Percentiles rank a stretch among this genome's conserved stretches.
phyloP scores from a whole-genome alignment of 1,140 invertebrate genomes.

The Macrobrachium rosenbergii region DNA sequence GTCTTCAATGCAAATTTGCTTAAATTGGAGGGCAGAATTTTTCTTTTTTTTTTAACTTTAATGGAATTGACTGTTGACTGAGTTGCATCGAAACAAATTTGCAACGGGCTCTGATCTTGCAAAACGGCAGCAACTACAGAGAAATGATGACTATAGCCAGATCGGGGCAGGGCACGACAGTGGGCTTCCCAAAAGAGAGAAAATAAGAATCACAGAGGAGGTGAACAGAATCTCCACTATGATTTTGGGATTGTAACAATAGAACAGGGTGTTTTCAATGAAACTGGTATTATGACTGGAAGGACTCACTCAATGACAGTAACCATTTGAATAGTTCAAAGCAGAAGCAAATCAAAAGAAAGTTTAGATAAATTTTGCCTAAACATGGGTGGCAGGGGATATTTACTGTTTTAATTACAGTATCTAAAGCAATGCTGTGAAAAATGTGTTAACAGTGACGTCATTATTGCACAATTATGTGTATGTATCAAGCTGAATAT shows the following conservation, averaged over 20 bases:
- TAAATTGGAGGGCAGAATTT: background rate
- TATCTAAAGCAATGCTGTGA: too few species aligned
- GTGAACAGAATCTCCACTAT: background rate
- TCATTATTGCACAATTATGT: too few species aligned
- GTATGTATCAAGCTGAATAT: too few species aligned
- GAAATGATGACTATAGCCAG: slow-evolving; percentile 49
- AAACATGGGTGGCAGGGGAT: too few species aligned
- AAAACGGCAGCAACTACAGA: slow-evolving; percentile 61
- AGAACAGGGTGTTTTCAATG: too few species aligned
- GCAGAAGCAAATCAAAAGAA: too few species aligned
- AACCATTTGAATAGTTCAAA: too few species aligned
- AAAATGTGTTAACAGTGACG: too few species aligned
- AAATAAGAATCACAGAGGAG: background rate
- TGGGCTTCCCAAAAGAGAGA: background rate
- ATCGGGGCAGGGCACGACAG: slow-evolving; percentile 28
- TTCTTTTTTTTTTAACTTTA: background rate
- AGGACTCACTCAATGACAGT: too few species aligned
- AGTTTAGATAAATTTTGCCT: too few species aligned
- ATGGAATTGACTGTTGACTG: slow-evolving; percentile 10
- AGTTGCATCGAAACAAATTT: slow-evolving; percentile 37
- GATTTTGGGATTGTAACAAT: background rate
- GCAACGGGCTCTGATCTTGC: slow-evolving; percentile 57
- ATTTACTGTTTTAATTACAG: too few species aligned
- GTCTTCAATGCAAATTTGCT: slow-evolving; percentile 2
- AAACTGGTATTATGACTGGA: too few species aligned